Evolutionary conservation across 1,140 invertebrate genomes (phyloP), one percentile per base, ranked within the genome.

Genomic region (Goniozus legneri): DNA sequence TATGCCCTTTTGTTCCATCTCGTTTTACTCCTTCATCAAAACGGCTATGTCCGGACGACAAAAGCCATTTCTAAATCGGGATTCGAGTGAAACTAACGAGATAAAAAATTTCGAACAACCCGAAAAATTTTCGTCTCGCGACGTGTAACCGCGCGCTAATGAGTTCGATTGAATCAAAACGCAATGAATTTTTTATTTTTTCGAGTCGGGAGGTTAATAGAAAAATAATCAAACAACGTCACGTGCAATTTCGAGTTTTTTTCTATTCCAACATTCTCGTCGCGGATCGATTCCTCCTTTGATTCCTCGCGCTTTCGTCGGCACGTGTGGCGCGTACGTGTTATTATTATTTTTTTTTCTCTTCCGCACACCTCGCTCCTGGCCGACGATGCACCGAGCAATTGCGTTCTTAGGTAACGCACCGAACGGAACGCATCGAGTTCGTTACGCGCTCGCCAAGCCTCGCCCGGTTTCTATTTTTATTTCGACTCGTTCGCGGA

Each of bases 331-430:
- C 38, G 24, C 20, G 38, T 21, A 24, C 38, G 8, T 8, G 21
- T 24, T 40, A 27, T 27, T 27, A 4, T 27, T 10, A n/a, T 31
- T 19, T 37, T 20, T 45, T 51, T 45, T 51, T 51, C 43, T 32
- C 49, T 44, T 40, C 40, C 20, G 35, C 47, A 42, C 18, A 34
- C 34, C 2, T 2, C 31, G 31, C 41, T 8, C 15, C 16, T 42
- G 44, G 33, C 4, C 27, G 36, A 16, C 13, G 21, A 42, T 35
- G 44, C 34, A 30, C 24, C 24, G 24, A 6, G 4, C 24, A 6
- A 4, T 4, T 27, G 24, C 24, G 10, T 27, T 27, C 24, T 27
- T 27, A 27, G 24, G 24, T 27, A 27, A 27, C 24, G 24, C 24
- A 27, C 10, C 24, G 24, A 40, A 38, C 44, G 21, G 40, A 48